Conservation (phyloP, 2,113 vertebrate genomes). For the Ictalurus punctatus region DNA sequence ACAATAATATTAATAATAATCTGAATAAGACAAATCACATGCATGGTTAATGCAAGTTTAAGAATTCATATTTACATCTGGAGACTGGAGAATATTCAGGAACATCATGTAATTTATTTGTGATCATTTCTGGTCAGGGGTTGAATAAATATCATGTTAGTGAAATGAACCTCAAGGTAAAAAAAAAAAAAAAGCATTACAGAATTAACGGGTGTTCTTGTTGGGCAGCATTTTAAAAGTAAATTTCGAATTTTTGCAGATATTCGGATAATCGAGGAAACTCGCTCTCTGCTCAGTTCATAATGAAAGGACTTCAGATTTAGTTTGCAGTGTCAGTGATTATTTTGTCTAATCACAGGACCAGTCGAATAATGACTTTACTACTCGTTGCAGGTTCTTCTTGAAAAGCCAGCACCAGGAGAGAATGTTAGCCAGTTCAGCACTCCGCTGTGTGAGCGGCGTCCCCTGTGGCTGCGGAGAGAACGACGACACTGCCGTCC, state of each 20-base stretch:
- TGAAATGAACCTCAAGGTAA: not conserved
- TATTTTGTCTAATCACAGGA: not conserved
- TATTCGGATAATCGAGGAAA: too few relatives aligned
- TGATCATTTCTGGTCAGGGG: not conserved
- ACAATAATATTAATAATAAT: too few relatives aligned
- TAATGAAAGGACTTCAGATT: not conserved
- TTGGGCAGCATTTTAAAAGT: not conserved
- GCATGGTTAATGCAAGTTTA: too few relatives aligned
- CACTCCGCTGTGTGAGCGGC: constrained; percentile 42
- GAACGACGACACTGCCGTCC: constrained; percentile 47
- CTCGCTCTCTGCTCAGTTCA: not conserved
- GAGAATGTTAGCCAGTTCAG: constrained; percentile 28
- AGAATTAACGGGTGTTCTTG: not conserved
- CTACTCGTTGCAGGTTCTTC: constrained; percentile 61
- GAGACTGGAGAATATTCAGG: too few relatives aligned
- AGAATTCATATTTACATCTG: too few relatives aligned
- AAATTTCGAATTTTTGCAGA: not conserved
- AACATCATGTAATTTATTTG: too few relatives aligned
- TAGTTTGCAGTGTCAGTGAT: not conserved
- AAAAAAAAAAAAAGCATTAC: not conserved
- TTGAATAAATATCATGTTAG: not conserved
- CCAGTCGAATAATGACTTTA: not conserved
- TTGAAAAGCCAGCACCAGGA: constrained; percentile 53
- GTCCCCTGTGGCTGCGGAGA: constrained; percentile 44
- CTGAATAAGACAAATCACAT: too few relatives aligned